Conservation (phyloP, 30 jellyfish, hydroid and myxozoan species). For the Chironex yamaguchii region DNA sequence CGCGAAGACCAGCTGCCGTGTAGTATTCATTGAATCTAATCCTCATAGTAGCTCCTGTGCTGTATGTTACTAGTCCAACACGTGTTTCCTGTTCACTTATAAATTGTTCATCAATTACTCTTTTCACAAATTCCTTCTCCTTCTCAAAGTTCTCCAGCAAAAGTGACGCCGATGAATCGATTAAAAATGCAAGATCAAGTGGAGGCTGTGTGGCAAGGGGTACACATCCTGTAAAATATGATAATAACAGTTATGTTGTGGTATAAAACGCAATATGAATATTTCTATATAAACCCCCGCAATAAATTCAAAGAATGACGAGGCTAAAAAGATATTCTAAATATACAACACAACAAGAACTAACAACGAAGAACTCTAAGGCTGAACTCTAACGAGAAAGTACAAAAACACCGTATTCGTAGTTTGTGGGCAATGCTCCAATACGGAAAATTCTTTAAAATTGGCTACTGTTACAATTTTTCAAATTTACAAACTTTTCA, state of each 20-base stretch:
- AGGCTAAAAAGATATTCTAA: not conserved
- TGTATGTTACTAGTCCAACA: constrained; percentile 75
- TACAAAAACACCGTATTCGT: too few relatives aligned
- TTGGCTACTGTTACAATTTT: too few relatives aligned
- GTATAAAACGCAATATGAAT: too few relatives aligned
- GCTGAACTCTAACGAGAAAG: too few relatives aligned
- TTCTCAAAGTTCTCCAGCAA: constrained; percentile 50
- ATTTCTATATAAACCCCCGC: not conserved
- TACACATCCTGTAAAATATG: constrained; percentile 54
- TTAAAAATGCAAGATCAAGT: constrained; percentile 82
- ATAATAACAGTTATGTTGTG: not conserved
- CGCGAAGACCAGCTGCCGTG: constrained; percentile 11
- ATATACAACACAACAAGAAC: not conserved
- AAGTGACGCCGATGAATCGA: constrained; percentile 90
- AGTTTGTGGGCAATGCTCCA: too few relatives aligned
- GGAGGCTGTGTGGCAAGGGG: constrained; percentile 31
- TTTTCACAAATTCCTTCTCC: constrained; percentile 73
- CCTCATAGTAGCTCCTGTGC: constrained; percentile 71
- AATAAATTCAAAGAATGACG: not conserved
- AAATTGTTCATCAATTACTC: constrained; percentile 62
- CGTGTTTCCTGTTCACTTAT: constrained; percentile 54
- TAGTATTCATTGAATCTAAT: constrained; percentile 58
- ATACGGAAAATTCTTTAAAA: too few relatives aligned
- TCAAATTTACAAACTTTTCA: too few relatives aligned
- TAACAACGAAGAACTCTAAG: too few relatives aligned